These are phyloP conservation scores for Carapus acus DNA, from an alignment of 2,797 vertebrate species.

Conservation along the genomic window DNA sequence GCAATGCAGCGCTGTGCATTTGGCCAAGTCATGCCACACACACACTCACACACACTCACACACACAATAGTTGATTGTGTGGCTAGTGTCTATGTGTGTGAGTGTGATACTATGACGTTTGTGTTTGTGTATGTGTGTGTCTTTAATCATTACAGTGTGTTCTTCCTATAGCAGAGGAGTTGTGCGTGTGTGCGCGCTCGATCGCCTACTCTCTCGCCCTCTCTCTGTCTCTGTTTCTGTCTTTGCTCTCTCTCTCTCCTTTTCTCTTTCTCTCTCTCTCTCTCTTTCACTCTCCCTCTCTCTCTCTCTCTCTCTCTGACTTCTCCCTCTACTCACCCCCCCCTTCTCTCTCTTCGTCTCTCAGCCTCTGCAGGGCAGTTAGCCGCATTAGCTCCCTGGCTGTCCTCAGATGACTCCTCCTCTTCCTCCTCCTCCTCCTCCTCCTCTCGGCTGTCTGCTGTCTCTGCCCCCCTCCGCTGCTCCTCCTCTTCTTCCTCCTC, in stretches of 20 bases:
- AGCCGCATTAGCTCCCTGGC: slow-evolving; percentile 67
- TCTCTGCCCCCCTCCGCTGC: slow-evolving; percentile 53
- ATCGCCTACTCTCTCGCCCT: slow-evolving; percentile 12
- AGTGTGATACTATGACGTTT: not conserved
- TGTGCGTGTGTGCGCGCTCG: slow-evolving; percentile 35
- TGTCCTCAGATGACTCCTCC: slow-evolving; percentile 75
- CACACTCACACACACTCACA: slow-evolving; percentile 37
- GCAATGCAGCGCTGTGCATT: slow-evolving; percentile 77
- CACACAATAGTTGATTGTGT: slow-evolving; percentile 1
- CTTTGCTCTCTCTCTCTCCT: too few species aligned
- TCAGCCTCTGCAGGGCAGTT: slow-evolving; percentile 67
- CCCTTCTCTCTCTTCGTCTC: slow-evolving; percentile 27
- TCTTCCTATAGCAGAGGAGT: slow-evolving; percentile 27
- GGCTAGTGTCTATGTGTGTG: not conserved
- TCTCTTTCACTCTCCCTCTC: too few species aligned
- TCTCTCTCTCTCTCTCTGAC: too few species aligned
- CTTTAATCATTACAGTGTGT: slow-evolving; percentile 40
- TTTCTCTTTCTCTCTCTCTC: too few species aligned
- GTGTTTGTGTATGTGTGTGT: slow-evolving; percentile 3
- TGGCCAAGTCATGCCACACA: slow-evolving; percentile 63
- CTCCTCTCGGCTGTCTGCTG: slow-evolving; percentile 62
- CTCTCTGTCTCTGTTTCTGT: slow-evolving; percentile 18
- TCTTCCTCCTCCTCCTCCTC: slow-evolving; percentile 54
- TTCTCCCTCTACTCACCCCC: slow-evolving; percentile 24
- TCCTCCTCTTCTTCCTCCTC: slow-evolving; percentile 38